Evolutionary conservation across 2,797 vertebrate genomes (phyloP).

Genomic region (Paramormyrops hopkinsi): DNA sequence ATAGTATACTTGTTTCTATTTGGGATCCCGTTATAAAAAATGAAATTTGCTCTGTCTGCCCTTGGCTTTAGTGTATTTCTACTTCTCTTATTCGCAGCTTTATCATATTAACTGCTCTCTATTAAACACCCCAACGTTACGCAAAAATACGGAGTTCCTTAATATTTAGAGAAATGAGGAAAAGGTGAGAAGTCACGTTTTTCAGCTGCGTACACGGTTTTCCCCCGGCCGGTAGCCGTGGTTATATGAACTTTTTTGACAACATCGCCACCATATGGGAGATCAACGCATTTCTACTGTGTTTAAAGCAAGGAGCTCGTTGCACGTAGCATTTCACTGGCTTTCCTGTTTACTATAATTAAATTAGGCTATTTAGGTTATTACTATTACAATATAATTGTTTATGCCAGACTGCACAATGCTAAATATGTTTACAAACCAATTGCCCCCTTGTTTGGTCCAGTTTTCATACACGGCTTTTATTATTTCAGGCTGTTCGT

Average conservation of each 20-base stretch:
- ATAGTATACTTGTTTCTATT: not conserved
- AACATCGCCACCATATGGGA: constrained; percentile 16
- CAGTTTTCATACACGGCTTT: not conserved
- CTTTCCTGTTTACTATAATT: not conserved
- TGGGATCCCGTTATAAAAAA: not conserved
- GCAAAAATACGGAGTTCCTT: not conserved
- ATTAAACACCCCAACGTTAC: not conserved
- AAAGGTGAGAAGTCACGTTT: not conserved
- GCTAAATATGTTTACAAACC: not conserved
- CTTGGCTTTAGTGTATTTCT: not conserved
- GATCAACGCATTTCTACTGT: not conserved
- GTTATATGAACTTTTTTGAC: not conserved
- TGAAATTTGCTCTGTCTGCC: not conserved
- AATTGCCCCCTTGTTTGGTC: not conserved
- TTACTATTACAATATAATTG: not conserved
- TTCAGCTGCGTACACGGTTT: not conserved
- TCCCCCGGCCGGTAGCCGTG: not conserved
- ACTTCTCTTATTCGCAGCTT: not conserved
- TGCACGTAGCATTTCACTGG: not conserved
- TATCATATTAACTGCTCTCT: not conserved
- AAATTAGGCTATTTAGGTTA: not conserved
- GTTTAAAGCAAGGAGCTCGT: not conserved
- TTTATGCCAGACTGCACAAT: not conserved
- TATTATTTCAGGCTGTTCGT: not conserved
- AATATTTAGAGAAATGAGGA: not conserved